Evolutionary conservation across 2,888 invertebrate species (phyloP).

Genomic region (Crioceris asparagi): DNA sequence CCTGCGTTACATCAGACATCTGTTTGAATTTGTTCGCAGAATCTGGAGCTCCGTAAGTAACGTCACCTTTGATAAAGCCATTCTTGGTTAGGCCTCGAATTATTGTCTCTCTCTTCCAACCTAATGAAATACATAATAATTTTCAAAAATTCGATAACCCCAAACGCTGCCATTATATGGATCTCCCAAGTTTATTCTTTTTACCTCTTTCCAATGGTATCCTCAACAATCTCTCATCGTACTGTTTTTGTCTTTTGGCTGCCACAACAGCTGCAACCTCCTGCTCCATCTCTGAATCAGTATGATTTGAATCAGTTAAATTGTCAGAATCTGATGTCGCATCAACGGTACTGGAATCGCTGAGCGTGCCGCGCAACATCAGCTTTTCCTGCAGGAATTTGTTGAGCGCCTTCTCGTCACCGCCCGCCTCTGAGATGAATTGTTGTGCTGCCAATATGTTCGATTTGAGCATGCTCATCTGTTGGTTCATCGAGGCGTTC

Average conservation of each 20-base stretch:
- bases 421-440: slow-evolving; percentile 37
- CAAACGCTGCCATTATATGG: not conserved
- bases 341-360: slow-evolving; percentile 46
- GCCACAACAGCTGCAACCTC: slow-evolving; percentile 27
- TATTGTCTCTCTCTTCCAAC: slow-evolving; percentile 89
- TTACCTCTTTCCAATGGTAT: slow-evolving; percentile 51
- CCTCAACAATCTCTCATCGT: slow-evolving; percentile 50
- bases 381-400: slow-evolving; percentile 46
- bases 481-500: slow-evolving; percentile 45
- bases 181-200: not conserved
- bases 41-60: slow-evolving; percentile 71
- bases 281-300: slow-evolving; percentile 45
- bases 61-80: slow-evolving; percentile 87
- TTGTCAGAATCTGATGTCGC: slow-evolving; percentile 50
- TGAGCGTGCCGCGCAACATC: slow-evolving; percentile 41
- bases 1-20: slow-evolving; percentile 54
- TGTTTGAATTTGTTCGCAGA: slow-evolving; percentile 48
- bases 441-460: slow-evolving; percentile 62
- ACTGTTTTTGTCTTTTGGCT: slow-evolving; percentile 39
- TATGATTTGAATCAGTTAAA: slow-evolving; percentile 47
- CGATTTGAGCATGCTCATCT: slow-evolving; percentile 46
- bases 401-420: slow-evolving; percentile 37
- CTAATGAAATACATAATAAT: slow-evolving; percentile 31
- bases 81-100: slow-evolving; percentile 78
- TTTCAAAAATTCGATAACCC: not conserved